Evolutionary conservation across 2,797 vertebrate species (phyloP), one percentile per base, ranked within the genome.

Genomic region (Enteromius anoplus): DNA sequence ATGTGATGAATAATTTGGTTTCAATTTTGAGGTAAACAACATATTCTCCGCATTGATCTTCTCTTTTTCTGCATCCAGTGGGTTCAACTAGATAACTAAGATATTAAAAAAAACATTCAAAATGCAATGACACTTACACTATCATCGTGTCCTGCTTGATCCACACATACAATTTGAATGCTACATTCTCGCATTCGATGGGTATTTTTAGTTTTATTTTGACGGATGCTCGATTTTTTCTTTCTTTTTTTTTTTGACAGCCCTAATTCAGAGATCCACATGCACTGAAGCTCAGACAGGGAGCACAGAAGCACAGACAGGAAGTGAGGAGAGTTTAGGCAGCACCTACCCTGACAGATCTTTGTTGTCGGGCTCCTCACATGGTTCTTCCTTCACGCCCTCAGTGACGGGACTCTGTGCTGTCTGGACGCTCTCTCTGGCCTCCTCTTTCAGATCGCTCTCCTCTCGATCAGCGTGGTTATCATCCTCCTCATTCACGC

Each of bases 261-360:
- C 51, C 51, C 51, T 55, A 55, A 21, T 45, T 68, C 15, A 78
- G 82, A 83, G 81, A 77, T 60, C 53, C 75, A 51, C 55, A 75
- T 70, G 45, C 37, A 49, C 8, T 78, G 53, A 40, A 15, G 23
- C 21, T 51, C 29, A 47, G 14, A 78, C 23, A 45, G 51, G 51
- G 64, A 51, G 82, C 34, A 47, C 3, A 81, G 62, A 40, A 17
- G 10, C 23, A 29, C 37, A 64, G 14, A 78, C 40, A 47, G 53
- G 53, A 71, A 45, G 82, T 64, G 26, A 64, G 60, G 26, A 7
- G 26, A 26, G 2, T 17, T 17, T 17, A 64, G 15, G 14, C 81
- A 83, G 70, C 89, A 94, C 95, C 91, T 94, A 96, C 95, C 94
- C 93, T 88, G 93, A 94, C 84, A 91, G 92, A 84, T 94, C 93